phyloP scores from a whole-genome alignment of 2,888 invertebrate species.

The Cantharis rustica region DNA sequence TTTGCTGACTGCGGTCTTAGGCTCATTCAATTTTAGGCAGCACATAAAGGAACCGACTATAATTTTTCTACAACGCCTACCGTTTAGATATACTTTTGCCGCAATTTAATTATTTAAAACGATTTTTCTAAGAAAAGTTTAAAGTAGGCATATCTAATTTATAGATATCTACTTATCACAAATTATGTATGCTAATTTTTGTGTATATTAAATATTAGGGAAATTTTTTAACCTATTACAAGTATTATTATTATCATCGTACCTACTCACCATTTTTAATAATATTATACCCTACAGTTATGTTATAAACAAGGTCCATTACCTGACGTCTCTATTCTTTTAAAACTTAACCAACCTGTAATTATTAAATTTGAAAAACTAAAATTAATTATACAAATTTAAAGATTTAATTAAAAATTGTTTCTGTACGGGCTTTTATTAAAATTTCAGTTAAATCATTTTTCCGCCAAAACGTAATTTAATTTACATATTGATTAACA shows the following conservation, averaged over 20 bases:
- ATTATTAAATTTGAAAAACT: background rate
- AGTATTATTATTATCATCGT: background rate
- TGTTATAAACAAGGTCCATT: background rate
- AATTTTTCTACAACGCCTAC: constrained; percentile 26
- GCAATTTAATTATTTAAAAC: constrained; percentile 25
- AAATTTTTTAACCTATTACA: background rate
- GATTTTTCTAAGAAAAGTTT: constrained; percentile 9
- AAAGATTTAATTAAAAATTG: background rate
- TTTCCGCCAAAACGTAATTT: background rate
- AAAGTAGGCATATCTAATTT: background rate
- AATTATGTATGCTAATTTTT: background rate
- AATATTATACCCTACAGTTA: background rate
- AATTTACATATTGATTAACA: background rate
- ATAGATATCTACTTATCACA: background rate
- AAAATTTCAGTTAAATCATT: background rate
- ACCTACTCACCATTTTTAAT: background rate
- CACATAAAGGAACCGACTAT: constrained; percentile 16
- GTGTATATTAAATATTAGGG: constrained; percentile 2
- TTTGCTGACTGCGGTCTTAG: constrained; percentile 22
- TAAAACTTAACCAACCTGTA: background rate
- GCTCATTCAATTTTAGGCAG: constrained; percentile 24
- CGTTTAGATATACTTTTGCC: constrained; percentile 27
- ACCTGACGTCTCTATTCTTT: background rate
- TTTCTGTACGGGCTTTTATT: background rate
- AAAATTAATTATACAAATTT: background rate